These are phyloP conservation scores for Brenthis ino DNA, from an alignment of 2,888 invertebrate species.

Conservation along the genomic window DNA sequence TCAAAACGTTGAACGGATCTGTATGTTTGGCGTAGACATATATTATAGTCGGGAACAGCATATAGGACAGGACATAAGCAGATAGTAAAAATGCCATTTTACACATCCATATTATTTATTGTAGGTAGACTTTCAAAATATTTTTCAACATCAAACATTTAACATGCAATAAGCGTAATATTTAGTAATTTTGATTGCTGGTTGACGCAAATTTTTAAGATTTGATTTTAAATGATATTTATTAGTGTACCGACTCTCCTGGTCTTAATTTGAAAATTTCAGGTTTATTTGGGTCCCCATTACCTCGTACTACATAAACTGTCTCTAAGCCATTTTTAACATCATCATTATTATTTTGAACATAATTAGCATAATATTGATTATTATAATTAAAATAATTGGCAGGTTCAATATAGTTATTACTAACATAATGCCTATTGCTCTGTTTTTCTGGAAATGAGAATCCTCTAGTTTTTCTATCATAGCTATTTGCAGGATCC, in stretches of 20 bases:
- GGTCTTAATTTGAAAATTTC: conserved; percentile 68
- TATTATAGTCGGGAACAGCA: no score
- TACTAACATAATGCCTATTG: conserved; percentile 15
- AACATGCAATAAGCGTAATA: no score
- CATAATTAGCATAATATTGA: conserved; percentile 35
- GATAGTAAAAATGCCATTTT: no score
- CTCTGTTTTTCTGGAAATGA: conserved; percentile 41
- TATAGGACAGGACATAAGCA: no score
- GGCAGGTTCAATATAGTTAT: conserved; percentile 13
- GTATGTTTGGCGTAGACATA: no score
- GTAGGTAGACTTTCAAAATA: no score
- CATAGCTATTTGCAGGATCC: conserved; percentile 25
- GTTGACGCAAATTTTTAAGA: no score
- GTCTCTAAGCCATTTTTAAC: conserved; percentile 49
- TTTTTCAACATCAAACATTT: no score
- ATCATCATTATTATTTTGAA: conserved; percentile 38
- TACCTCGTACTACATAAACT: conserved; percentile 74
- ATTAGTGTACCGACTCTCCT: conserved; percentile 49
- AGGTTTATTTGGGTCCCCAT: conserved; percentile 73
- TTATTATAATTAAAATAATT: conserved; percentile 17
- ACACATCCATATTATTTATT: no score
- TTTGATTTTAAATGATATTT: no score
- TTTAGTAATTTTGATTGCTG: no score
- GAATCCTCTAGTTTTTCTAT: conserved; percentile 41
- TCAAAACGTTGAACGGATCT: no score